Conservation (phyloP, 2,888 invertebrate species). For the Chloromyia formosa region DNA sequence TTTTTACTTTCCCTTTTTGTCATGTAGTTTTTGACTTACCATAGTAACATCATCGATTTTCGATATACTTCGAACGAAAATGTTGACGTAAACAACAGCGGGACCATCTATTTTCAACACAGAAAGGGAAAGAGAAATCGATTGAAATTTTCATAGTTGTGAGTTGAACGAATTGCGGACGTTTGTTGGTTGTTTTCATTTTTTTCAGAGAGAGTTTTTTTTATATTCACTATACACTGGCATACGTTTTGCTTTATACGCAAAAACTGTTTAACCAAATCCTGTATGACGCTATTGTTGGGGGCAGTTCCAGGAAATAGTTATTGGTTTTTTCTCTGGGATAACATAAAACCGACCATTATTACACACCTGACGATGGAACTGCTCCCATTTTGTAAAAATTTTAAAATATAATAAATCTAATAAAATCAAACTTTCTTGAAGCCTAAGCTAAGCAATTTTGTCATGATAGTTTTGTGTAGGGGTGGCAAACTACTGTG, state of each 20-base stretch:
- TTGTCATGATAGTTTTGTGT: no score
- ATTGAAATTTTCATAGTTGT: conserved; percentile 47
- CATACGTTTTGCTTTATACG: neutral
- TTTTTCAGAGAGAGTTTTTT: neutral
- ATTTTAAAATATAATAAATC: no score
- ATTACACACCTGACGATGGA: no score
- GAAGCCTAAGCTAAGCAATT: no score
- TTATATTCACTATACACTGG: neutral
- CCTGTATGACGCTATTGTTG: no score
- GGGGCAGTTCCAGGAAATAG: no score
- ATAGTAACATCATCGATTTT: conserved; percentile 99
- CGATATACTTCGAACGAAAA: conserved; percentile 98
- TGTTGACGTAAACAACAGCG: conserved; percentile 96
- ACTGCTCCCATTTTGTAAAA: no score
- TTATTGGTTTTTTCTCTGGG: no score
- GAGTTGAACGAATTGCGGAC: conserved; percentile 27
- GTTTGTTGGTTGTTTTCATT: conserved; percentile 36
- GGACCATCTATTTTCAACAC: conserved; percentile 79
- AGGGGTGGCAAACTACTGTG: no score
- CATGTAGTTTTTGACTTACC: conserved; percentile 76
- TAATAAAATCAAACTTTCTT: no score
- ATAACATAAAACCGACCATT: no score
- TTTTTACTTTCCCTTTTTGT: conserved; percentile 38
- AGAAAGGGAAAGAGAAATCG: conserved; percentile 50
- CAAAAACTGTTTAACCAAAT: no score